phyloP scores from a whole-genome alignment of 1,140 invertebrate species.

The Aphelinus atriplicis region DNA sequence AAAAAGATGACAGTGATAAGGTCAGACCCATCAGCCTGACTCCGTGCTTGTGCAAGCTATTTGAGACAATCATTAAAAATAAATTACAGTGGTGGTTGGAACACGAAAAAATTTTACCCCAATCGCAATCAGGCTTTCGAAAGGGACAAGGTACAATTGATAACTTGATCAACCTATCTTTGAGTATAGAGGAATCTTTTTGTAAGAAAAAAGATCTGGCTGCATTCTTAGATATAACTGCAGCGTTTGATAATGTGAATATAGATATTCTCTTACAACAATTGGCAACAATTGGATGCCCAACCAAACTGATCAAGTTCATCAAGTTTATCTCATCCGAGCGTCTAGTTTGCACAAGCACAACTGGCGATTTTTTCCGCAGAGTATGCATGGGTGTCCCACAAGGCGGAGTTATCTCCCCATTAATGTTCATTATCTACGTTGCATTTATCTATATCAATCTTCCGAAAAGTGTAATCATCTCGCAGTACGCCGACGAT shows the following conservation, averaged over 20 bases:
- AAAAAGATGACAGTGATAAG: background rate
- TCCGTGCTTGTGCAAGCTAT: background rate
- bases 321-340: background rate
- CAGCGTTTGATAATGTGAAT: slow-evolving; percentile 18
- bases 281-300: background rate
- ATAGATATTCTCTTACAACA: background rate
- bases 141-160: background rate
- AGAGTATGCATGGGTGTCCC: slow-evolving; percentile 35
- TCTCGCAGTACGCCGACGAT: slow-evolving; percentile 41
- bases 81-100: slow-evolving; percentile 1
- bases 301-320: background rate
- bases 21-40: background rate
- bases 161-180: background rate
- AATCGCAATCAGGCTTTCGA: background rate
- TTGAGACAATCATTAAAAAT: slow-evolving; percentile 8
- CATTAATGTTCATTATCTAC: slow-evolving; percentile 39
- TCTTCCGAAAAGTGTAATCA: slow-evolving; percentile 7
- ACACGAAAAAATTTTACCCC: background rate
- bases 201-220: background rate
- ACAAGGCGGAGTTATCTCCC: slow-evolving; percentile 41
- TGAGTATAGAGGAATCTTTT: background rate
- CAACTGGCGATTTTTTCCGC: too few relatives aligned
- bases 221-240: slow-evolving; percentile 7
- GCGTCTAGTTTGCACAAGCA: too few relatives aligned
- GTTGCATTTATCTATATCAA: slow-evolving; percentile 26